Evolutionary conservation across 2,113 vertebrate species (phyloP).

Genomic region (Colinus virginianus): DNA sequence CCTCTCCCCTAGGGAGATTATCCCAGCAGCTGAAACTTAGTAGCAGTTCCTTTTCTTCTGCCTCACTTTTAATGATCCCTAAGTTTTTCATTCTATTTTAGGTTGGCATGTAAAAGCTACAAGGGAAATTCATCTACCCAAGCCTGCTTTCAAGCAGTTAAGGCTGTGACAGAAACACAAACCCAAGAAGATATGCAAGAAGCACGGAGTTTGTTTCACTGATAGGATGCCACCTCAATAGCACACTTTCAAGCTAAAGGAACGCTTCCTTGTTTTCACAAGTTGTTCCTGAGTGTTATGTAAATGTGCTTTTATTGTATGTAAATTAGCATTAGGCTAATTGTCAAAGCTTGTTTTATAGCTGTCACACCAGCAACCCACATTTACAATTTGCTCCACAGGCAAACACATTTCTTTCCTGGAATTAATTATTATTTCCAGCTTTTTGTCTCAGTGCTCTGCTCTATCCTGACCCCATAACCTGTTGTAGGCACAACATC

Average conservation of each 20-base stretch:
- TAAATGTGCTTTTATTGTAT: constrained; percentile 36
- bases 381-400: constrained; percentile 35
- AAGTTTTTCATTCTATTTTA: constrained; percentile 44
- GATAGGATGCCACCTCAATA: fast-evolving
- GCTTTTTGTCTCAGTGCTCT: not conserved
- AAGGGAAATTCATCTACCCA: not conserved
- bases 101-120: not conserved
- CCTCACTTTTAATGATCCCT: not conserved
- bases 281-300: constrained; percentile 18
- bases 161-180: not conserved
- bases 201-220: constrained; percentile 8
- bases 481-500: not conserved
- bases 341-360: constrained; percentile 13
- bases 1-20: constrained; percentile 27
- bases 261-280: not conserved
- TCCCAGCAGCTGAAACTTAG: constrained; percentile 34
- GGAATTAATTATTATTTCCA: constrained; percentile 22
- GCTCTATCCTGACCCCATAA: not conserved
- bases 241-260: not conserved
- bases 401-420: not conserved
- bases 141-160: constrained; percentile 24
- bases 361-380: constrained; percentile 10
- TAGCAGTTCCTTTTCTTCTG: not conserved
- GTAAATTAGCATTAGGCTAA: constrained; percentile 22
- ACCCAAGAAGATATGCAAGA: not conserved